Evolutionary conservation across 2,888 invertebrate genomes (phyloP).

Genomic region (Spatulosminthurus flaviceps): DNA sequence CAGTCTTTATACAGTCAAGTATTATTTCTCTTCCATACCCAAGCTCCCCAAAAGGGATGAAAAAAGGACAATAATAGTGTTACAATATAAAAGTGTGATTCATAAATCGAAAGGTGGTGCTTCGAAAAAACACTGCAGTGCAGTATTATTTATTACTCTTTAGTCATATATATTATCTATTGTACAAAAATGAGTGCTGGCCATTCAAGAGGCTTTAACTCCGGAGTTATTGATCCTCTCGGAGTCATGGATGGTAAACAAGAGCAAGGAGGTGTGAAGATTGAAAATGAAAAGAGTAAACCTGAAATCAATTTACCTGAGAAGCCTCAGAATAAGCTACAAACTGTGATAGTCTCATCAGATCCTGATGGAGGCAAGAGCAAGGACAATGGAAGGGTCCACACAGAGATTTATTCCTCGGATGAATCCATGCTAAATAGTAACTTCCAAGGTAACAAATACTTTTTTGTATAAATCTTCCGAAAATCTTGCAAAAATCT

Average conservation of each 20-base stretch:
- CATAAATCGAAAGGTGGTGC: too few species aligned
- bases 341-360: slow-evolving; percentile 41
- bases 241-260: neutral
- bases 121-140: too few species aligned
- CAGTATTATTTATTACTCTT: too few species aligned
- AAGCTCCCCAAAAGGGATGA: too few species aligned
- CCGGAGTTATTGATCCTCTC: neutral
- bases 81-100: too few species aligned
- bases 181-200: slow-evolving; percentile 27
- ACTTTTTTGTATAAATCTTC: neutral
- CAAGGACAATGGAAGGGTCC: neutral
- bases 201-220: neutral
- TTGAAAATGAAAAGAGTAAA: neutral
- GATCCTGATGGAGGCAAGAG: neutral
- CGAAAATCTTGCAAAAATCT: neutral
- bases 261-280: neutral
- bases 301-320: too few species aligned
- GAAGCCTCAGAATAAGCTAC: slow-evolving; percentile 32
- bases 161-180: too few species aligned
- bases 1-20: too few species aligned
- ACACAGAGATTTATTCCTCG: slow-evolving; percentile 26
- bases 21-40: too few species aligned
- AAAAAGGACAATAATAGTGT: too few species aligned
- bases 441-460: neutral
- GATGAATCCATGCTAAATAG: neutral